These are phyloP conservation scores for Petromus typicus DNA, from an alignment of 2,113 vertebrate genomes.

Conservation along the genomic window DNA sequence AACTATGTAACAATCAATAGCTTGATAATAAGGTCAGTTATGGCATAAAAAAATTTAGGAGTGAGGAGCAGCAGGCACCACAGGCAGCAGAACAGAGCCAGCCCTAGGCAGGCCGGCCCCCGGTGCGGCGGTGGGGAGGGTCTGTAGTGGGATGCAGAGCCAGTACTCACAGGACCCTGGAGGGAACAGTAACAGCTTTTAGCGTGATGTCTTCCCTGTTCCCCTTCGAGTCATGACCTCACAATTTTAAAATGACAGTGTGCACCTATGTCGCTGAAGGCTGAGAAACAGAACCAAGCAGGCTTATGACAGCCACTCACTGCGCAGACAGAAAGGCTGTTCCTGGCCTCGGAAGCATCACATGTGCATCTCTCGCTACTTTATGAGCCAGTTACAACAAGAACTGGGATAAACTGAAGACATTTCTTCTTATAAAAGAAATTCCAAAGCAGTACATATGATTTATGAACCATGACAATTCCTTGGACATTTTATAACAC, in stretches of 20 bases:
- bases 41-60: background rate
- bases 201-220: background rate
- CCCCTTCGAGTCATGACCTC: background rate
- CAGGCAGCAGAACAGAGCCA: background rate
- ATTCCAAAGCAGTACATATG: slow-evolving; percentile 67
- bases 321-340: background rate
- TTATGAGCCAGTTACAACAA: slow-evolving; percentile 76
- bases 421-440: slow-evolving; percentile 69
- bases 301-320: background rate
- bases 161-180: background rate
- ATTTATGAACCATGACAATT: slow-evolving; percentile 69
- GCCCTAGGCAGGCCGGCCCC: background rate
- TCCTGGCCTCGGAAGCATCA: background rate
- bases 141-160: rapidly evolving
- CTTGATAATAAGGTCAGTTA: background rate
- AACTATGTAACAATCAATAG: background rate
- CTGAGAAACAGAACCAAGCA: slow-evolving; percentile 21
- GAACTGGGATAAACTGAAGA: slow-evolving; percentile 75
- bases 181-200: rapidly evolving
- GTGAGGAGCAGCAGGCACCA: background rate
- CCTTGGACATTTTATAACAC: slow-evolving; percentile 78
- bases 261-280: background rate
- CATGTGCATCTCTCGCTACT: slow-evolving; percentile 5
- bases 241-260: background rate
- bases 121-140: background rate